Percentiles rank a stretch among this genome's conserved stretches.
Conservation (phyloP, 2,888 invertebrate species). For the Eristalis pertinax region DNA sequence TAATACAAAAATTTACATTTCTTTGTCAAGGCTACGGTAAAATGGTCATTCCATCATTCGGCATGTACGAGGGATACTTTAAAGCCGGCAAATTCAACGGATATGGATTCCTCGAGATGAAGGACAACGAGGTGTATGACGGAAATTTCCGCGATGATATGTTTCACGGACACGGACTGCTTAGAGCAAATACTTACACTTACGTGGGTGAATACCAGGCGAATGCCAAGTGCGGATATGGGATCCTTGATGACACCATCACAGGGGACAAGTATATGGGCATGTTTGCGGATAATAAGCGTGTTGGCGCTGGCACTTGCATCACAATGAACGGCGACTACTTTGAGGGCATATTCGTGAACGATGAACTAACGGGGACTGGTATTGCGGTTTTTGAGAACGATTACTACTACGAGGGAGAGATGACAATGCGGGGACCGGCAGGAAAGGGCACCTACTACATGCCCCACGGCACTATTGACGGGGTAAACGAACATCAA, state of each 20-base stretch:
- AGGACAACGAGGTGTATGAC: constrained; percentile 91
- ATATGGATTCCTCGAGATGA: constrained; percentile 86
- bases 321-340: constrained; percentile 95
- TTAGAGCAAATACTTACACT: constrained; percentile 90
- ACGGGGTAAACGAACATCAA: constrained; percentile 61
- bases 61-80: constrained; percentile 88
- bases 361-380: constrained; percentile 90
- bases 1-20: neutral
- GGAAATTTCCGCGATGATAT: constrained; percentile 93
- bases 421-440: constrained; percentile 90
- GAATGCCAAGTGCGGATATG: constrained; percentile 92
- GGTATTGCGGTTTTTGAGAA: constrained; percentile 95
- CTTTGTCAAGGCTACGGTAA: constrained; percentile 77
- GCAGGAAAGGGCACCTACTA: constrained; percentile 91
- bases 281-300: constrained; percentile 92
- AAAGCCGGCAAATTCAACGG: constrained; percentile 91
- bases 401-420: constrained; percentile 94
- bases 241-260: constrained; percentile 92
- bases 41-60: constrained; percentile 81
- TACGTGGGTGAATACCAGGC: constrained; percentile 95
- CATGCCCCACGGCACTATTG: constrained; percentile 88
- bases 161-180: constrained; percentile 92
- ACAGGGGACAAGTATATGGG: constrained; percentile 95
- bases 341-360: constrained; percentile 93
- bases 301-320: constrained; percentile 92